These are phyloP conservation scores for Urosaurus nigricauda DNA, from an alignment of 2,797 vertebrate genomes.

Conservation along the genomic window DNA sequence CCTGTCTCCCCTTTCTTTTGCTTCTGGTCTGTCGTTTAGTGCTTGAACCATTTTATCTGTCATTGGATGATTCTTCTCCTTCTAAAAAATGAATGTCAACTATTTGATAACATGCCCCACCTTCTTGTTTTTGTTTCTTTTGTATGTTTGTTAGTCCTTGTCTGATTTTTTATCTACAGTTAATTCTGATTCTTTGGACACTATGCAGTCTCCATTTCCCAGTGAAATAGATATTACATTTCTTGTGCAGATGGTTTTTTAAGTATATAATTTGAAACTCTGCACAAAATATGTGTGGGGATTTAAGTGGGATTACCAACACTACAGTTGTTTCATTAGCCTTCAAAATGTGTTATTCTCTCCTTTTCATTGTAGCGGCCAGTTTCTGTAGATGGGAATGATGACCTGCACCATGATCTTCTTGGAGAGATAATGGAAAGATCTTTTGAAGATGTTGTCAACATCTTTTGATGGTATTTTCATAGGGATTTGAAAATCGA, in stretches of 20 bases:
- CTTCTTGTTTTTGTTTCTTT: no score
- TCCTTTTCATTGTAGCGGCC: slow-evolving; percentile 37
- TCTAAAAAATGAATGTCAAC: neutral
- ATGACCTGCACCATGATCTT: slow-evolving; percentile 25
- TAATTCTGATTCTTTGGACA: slow-evolving; percentile 34
- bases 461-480: slow-evolving; percentile 59
- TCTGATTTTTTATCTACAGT: no score
- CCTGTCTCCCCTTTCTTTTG: no score
- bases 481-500: slow-evolving; percentile 53
- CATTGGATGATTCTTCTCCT: no score
- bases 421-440: slow-evolving; percentile 43
- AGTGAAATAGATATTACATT: slow-evolving; percentile 2
- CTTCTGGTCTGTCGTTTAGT: no score
- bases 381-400: slow-evolving; percentile 37
- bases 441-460: slow-evolving; percentile 55
- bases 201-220: slow-evolving; percentile 11
- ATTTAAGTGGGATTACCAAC: slow-evolving; percentile 45
- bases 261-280: slow-evolving; percentile 38
- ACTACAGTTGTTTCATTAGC: slow-evolving; percentile 50
- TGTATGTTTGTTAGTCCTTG: neutral
- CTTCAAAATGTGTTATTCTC: slow-evolving; percentile 44
- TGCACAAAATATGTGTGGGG: neutral
- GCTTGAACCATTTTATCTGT: no score
- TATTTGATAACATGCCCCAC: neutral
- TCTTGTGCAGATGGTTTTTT: slow-evolving; percentile 35